Evolutionary conservation across 1,140 invertebrate genomes (phyloP).

Genomic region (Cydia fagiglandana): DNA sequence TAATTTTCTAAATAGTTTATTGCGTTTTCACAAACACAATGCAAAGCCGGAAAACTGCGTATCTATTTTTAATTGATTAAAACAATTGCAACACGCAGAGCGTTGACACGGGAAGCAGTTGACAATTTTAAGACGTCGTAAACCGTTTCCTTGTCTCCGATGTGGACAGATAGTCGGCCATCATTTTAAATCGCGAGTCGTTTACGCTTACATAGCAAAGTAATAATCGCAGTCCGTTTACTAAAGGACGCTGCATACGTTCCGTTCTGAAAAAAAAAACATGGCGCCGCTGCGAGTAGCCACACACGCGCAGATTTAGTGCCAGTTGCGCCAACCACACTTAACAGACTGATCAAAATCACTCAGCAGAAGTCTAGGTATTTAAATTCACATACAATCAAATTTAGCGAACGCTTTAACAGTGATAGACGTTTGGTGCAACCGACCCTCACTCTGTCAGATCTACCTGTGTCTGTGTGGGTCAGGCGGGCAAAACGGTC

Average conservation of each 20-base stretch:
- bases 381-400: no score
- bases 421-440: no score
- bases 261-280: no score
- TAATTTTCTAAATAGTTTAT: background rate
- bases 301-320: no score
- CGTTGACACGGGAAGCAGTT: slow-evolving; percentile 16
- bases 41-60: background rate
- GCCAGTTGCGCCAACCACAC: no score
- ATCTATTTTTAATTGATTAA: slow-evolving; percentile 4
- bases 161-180: slow-evolving; percentile 15
- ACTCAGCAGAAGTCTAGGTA: no score
- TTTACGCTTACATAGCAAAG: slow-evolving; percentile 1
- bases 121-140: slow-evolving; percentile 12
- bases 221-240: background rate
- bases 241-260: background rate
- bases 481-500: no score
- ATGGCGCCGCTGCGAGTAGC: no score
- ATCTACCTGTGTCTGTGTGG: no score
- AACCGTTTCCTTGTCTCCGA: slow-evolving; percentile 25
- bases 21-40: background rate
- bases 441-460: no score
- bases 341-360: no score
- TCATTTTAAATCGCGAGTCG: slow-evolving; percentile 16
- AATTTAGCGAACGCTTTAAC: no score
- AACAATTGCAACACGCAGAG: slow-evolving; percentile 12